A percentile compares a stretch with the other conserved stretches of the same genome.
Conservation (phyloP, 2,797 vertebrate genomes). For the Acropternis orthonyx region DNA sequence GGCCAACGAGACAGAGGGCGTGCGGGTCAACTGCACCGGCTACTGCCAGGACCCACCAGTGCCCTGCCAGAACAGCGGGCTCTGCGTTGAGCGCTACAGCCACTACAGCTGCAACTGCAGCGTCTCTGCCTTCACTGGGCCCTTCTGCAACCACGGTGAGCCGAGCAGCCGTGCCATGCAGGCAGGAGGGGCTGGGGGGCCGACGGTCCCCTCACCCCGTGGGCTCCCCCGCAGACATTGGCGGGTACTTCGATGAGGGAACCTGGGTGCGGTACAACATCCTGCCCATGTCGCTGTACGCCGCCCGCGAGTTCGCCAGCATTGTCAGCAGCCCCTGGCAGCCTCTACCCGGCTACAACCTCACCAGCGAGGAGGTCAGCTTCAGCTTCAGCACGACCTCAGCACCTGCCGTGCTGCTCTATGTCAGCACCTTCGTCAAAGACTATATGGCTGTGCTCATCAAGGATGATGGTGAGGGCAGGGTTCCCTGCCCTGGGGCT, state of each 20-base stretch:
- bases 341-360: slow-evolving; percentile 88
- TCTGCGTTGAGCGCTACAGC: slow-evolving; percentile 93
- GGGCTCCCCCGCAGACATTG: slow-evolving; percentile 81
- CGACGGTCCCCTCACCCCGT: accelerated
- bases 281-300: slow-evolving; percentile 84
- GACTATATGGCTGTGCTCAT: slow-evolving; percentile 95
- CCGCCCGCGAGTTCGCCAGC: slow-evolving; percentile 88
- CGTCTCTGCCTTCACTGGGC: slow-evolving; percentile 92
- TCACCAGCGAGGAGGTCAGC: slow-evolving; percentile 93
- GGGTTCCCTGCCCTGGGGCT: accelerated
- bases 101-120: slow-evolving; percentile 95
- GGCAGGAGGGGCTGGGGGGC: not conserved
- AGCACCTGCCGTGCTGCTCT: slow-evolving; percentile 89
- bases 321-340: slow-evolving; percentile 80
- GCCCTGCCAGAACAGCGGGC: slow-evolving; percentile 91
- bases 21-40: slow-evolving; percentile 92
- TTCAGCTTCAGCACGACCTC: slow-evolving; percentile 94
- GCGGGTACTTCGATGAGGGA: slow-evolving; percentile 90
- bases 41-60: slow-evolving; percentile 87
- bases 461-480: slow-evolving; percentile 85
- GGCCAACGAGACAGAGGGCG: slow-evolving; percentile 88
- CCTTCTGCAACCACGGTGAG: slow-evolving; percentile 93
- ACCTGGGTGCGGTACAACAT: slow-evolving; percentile 93
- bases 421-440: slow-evolving; percentile 92
- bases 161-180: accelerated